Evolutionary conservation across 2,888 invertebrate species (phyloP), one percentile per base, ranked within the genome.

Genomic region (Aleiodes alternator): DNA sequence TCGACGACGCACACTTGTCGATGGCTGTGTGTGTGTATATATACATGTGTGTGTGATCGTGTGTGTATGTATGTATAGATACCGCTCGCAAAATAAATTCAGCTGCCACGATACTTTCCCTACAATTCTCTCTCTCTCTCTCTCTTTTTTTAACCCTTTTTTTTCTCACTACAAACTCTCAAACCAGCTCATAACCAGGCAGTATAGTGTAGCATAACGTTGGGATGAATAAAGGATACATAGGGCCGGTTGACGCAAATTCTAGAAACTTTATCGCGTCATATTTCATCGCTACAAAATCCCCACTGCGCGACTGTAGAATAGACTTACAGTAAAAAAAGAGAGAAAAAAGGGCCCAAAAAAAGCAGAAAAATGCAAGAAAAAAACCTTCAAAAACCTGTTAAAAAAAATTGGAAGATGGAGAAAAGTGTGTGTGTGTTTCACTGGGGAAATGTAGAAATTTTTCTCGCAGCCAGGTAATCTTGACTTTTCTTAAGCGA

Each of bases 21-120:
- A n/a, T n/a, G 23, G 3, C 31, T 31, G 31, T n/a, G n/a, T n/a
- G n/a, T n/a, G n/a, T n/a, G n/a, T n/a, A 23, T 23, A 23, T 23
- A 23, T 23, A 23, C 2, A 23, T 23, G 23, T 23, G 23, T 23
- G 2, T n/a, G n/a, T n/a, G n/a, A n/a, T n/a, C n/a, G n/a, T n/a
- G n/a, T 23, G 2, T 23, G 2, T 23, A 23, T 23, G 2, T 23
- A 23, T 69, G 8, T 69, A 68, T 71, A 73, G 73, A 78, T 77
- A 78, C 77, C 34, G 59, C 29, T 31, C 66, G 55, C 59, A 75
- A 76, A 79, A 80, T 80, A 80, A 79, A 80, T 80, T 80, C 78
- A 78, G 79, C 57, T 48, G 75, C 43, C 72, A 76, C 79, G 80
- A 79, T 80, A 79, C 79, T 70, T 64, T 71, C 74, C 61, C 64